Base-by-base conservation (phyloP, 2,113 vertebrate genomes). In the Sturnira hondurensis region DNA sequence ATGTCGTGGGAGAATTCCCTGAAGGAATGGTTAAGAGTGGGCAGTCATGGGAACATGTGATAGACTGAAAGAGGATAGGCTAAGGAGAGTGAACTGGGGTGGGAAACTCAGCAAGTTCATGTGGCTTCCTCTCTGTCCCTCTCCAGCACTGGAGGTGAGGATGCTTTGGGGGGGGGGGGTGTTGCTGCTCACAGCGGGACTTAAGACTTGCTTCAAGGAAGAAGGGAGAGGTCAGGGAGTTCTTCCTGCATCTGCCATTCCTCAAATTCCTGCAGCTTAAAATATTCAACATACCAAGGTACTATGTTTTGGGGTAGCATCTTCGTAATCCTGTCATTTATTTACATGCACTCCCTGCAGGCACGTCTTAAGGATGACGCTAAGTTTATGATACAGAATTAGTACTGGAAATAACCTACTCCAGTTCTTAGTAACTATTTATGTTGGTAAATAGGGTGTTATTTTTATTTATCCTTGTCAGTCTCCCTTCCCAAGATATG, bases 281-380 rank as follows among this genome's bases (percentile, higher is more conserved):
- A 54, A 74, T 65, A 76, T 4, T 45, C 43, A 54, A 2, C n/a
- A 65, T 5, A 22, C 43, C 77, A 36, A 73, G 47, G 36, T 31
- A 4, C 22, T 36, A 7, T 67, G 31, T 74, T 74, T 31, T 31
- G 36, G 45, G 1, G 47, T 24, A 31, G 20, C 12, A 12, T 24
- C 12, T 45, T 67, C 38, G 56, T 38, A 78, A 56, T 13, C 38
- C 41, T n/a, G 19, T 31, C 26, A 31, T 45, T 74, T 56, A 31
- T 45, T 74, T 56, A 20, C 56, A 67, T 80, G 22, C 74, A 0
- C 88, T 93, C 33, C 12, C 13, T 54, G 12, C 16, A 33, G 41
- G 5, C 12, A 0, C 68, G 3, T 3, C 8, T 38, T 54, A 3
- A 20, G 5, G 13, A 7, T 43, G 2, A 70, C 26, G 2, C 33